Percentiles rank a stretch among this genome's conserved stretches.
Evolutionary conservation across 2,888 invertebrate species (phyloP).

Genomic region (Stenodema calcarata): DNA sequence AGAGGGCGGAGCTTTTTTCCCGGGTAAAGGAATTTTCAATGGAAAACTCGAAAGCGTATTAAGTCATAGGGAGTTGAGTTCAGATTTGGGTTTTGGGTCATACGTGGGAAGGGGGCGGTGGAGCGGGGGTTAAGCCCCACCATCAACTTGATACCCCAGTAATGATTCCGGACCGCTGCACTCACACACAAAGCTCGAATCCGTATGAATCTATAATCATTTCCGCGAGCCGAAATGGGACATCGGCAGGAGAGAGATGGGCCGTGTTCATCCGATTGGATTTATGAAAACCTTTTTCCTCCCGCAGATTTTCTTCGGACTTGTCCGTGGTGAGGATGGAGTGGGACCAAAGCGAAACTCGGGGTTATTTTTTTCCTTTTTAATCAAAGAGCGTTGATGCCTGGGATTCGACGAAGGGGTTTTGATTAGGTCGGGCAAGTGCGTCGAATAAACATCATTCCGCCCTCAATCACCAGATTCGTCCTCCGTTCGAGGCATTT

Average conservation of each 20-base stretch:
- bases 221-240: not conserved
- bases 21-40: not conserved
- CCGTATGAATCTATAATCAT: conserved; percentile 25
- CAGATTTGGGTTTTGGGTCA: not conserved
- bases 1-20: not conserved
- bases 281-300: not conserved
- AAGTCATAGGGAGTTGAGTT: not conserved
- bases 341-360: too few species aligned
- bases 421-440: not conserved
- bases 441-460: not conserved
- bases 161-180: not conserved
- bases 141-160: not conserved
- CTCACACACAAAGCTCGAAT: not conserved
- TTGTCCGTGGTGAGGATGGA: too few species aligned
- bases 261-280: not conserved
- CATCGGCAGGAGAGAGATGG: not conserved
- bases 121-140: not conserved
- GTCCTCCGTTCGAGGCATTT: not conserved
- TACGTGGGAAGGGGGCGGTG: not conserved
- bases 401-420: not conserved
- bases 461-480: not conserved
- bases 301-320: not conserved
- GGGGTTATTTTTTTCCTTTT: not conserved
- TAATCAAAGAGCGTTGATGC: not conserved
- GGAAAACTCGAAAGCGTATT: conserved; percentile 7